Evolutionary conservation across 2,888 invertebrate species (phyloP).

Genomic region (Galeopsomyia nigrocyanea): DNA sequence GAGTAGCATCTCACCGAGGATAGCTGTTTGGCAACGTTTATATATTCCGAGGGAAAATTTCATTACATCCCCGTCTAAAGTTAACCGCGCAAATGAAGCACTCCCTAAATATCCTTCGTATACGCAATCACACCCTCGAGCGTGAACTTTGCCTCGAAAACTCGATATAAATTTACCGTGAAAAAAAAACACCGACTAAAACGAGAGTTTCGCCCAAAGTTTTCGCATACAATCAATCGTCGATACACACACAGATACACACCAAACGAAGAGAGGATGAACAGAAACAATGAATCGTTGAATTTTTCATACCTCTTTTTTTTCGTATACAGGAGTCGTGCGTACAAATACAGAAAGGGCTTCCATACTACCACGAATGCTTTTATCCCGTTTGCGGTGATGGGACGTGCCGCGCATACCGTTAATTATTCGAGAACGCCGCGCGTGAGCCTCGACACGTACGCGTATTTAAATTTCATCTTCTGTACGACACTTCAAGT

Average conservation of each 20-base stretch:
- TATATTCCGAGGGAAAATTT: conserved; percentile 34
- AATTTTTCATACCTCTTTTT: too few species aligned
- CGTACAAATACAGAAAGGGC: conserved; percentile 12
- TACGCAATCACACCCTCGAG: too few species aligned
- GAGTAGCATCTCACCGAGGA: background rate
- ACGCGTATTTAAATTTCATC: conserved; percentile 10
- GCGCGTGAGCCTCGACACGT: conserved; percentile 32
- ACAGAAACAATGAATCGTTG: too few species aligned
- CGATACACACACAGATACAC: too few species aligned
- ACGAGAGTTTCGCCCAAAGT: too few species aligned
- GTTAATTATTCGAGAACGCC: conserved; percentile 41
- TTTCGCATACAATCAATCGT: too few species aligned
- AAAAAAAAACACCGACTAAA: too few species aligned
- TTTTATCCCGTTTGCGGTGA: conserved; percentile 29
- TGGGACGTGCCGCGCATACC: conserved; percentile 38
- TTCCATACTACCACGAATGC: conserved; percentile 2
- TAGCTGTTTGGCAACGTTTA: conserved; percentile 34
- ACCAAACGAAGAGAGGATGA: too few species aligned
- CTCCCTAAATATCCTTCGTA: too few species aligned
- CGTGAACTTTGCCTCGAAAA: too few species aligned
- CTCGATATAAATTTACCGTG: too few species aligned
- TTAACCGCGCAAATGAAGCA: too few species aligned
- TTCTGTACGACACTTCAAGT: background rate
- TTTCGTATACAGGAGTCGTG: background rate
- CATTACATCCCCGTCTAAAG: conserved; percentile 7